These are phyloP conservation scores for Urosaurus nigricauda DNA, from an alignment of 2,797 vertebrate genomes.

Conservation along the genomic window DNA sequence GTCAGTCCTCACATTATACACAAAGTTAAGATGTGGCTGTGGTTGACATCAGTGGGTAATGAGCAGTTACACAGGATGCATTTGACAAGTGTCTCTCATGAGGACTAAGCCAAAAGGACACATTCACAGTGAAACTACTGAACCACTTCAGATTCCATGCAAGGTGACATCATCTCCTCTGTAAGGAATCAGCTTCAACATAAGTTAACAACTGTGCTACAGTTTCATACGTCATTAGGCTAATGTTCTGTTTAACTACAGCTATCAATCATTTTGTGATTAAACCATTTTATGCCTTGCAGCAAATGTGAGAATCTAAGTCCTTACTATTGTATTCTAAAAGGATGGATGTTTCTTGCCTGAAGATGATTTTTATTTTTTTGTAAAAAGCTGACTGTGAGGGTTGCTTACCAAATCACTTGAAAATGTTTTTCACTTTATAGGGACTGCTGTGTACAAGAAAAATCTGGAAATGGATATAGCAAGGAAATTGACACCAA, in stretches of 20 bases:
- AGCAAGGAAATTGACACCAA: not conserved
- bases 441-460: fast-evolving
- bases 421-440: not conserved
- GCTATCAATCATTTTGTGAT: slow-evolving; percentile 72
- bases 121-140: slow-evolving; percentile 36
- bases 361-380: not conserved
- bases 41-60: fast-evolving
- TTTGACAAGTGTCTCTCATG: slow-evolving; percentile 14
- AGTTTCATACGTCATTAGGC: slow-evolving; percentile 68
- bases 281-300: slow-evolving; percentile 69
- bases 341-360: not conserved
- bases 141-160: fast-evolving
- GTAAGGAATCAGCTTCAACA: slow-evolving; percentile 55
- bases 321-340: not conserved
- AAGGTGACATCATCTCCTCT: slow-evolving; percentile 18
- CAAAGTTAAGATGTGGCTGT: not conserved
- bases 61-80: fast-evolving
- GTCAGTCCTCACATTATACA: not conserved
- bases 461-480: not conserved
- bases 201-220: slow-evolving; percentile 59
- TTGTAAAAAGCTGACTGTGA: not conserved
- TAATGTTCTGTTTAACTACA: slow-evolving; percentile 71
- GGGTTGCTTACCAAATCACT: not conserved
- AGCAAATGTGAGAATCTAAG: slow-evolving; percentile 61
- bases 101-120: slow-evolving; percentile 34